Evolutionary conservation across 2,888 invertebrate species (phyloP).

Genomic region (Oegoconia quadripuncta): DNA sequence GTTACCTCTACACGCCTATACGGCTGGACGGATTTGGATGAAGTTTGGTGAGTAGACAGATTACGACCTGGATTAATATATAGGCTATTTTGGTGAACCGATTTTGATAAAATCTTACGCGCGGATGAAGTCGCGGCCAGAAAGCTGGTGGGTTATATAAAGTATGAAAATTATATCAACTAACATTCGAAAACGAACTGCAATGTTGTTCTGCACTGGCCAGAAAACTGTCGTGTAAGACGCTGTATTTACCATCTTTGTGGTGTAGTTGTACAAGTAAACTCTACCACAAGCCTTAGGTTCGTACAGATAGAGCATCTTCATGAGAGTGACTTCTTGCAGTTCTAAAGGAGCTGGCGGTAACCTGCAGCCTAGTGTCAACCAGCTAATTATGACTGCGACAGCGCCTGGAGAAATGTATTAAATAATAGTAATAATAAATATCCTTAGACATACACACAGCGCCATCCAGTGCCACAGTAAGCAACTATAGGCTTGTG

Average conservation of each 20-base stretch:
- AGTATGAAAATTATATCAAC: too few species aligned
- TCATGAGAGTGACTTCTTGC: slow-evolving; percentile 55
- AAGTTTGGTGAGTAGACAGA: too few species aligned
- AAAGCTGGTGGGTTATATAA: too few species aligned
- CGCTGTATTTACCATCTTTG: slow-evolving; percentile 9
- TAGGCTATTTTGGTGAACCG: too few species aligned
- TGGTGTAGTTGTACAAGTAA: slow-evolving; percentile 57
- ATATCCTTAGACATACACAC: too few species aligned
- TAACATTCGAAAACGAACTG: slow-evolving; percentile 49
- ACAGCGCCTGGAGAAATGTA: neutral
- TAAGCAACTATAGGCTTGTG: too few species aligned
- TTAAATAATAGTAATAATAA: neutral
- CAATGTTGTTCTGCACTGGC: slow-evolving; percentile 46
- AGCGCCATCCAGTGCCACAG: too few species aligned
- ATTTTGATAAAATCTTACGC: too few species aligned
- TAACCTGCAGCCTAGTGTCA: slow-evolving; percentile 47
- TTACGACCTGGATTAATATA: too few species aligned
- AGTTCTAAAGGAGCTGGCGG: slow-evolving; percentile 40
- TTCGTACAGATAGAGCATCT: slow-evolving; percentile 61
- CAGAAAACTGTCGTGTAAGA: slow-evolving; percentile 42
- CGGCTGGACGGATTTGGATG: too few species aligned
- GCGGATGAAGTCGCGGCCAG: too few species aligned
- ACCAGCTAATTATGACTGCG: slow-evolving; percentile 41
- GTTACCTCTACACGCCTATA: too few species aligned
- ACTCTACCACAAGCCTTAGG: slow-evolving; percentile 51